Conservation (phyloP, 2,888 invertebrate species). For the Cataglyphis livida region DNA sequence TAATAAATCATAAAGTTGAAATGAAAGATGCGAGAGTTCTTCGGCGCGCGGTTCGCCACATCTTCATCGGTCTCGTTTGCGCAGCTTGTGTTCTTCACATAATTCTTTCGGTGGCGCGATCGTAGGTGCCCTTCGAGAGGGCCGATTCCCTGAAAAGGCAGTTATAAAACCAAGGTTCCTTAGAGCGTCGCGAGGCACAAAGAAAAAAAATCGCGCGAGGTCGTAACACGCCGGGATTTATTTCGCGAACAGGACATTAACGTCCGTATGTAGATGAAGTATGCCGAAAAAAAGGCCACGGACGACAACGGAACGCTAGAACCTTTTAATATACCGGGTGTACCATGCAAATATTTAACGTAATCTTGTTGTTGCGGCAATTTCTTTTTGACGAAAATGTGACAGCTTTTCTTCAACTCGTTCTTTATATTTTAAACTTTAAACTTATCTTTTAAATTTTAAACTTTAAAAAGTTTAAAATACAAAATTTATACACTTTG, state of each 20-base stretch:
- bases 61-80: conserved; percentile 66
- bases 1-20: conserved; percentile 30
- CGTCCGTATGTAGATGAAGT: conserved; percentile 45
- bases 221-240: conserved; percentile 46
- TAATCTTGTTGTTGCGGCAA: background rate
- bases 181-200: background rate
- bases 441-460: background rate
- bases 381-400: background rate
- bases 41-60: conserved; percentile 47
- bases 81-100: conserved; percentile 52
- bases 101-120: conserved; percentile 39
- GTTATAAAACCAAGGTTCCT: conserved; percentile 44
- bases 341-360: background rate
- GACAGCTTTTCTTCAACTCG: background rate
- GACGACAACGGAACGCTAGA: conserved; percentile 16
- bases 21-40: conserved; percentile 42
- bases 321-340: conserved; percentile 25
- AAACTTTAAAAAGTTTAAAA: too few relatives aligned
- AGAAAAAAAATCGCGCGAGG: conserved; percentile 13
- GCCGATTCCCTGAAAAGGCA: conserved; percentile 42
- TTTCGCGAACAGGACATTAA: conserved; percentile 44
- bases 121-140: conserved; percentile 28
- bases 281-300: conserved; percentile 25
- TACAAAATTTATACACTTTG: too few relatives aligned
- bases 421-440: background rate